Evolutionary conservation across 1,140 invertebrate species (phyloP), one percentile per base, ranked within the genome.

Genomic region (Drosophila albomicans): DNA sequence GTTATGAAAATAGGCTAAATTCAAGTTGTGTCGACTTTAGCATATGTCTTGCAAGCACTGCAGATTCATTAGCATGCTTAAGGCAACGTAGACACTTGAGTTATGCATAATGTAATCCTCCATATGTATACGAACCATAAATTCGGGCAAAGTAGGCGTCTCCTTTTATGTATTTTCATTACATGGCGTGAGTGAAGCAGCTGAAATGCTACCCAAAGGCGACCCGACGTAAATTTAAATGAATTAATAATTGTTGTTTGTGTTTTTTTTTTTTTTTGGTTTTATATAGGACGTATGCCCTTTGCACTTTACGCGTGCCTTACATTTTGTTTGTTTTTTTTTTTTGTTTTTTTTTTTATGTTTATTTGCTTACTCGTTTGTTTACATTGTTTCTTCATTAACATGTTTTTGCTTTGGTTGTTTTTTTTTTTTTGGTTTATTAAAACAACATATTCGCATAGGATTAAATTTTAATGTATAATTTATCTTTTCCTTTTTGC

Each of bases 281-380:
- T 77, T 77, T 77, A 73, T 77, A 73, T 32, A 51, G 74, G 62
- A 69, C 69, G 25, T 56, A 38, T 32, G 68, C 74, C 74, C 74
- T 59, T 73, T 59, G 77, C 77, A 79, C 74, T 70, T 79, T 79
- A 43, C n/a, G 56, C 65, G 72, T 79, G 77, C 77, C 57, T 79
- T 72, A 70, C 41, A 51, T n/a, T 65, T 77, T 67, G 46, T 73
- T 66, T 56, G 20, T 38, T 38, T 32, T 5, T 7, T 32, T 32
- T 7, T 1, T 32, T 32, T 7, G 1, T 35, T 35, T 35, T 38
- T 10, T 58, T 8, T 66, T 67, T 38, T 38, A 10, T 63, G 16
- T 52, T 68, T 41, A 59, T 32, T 70, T 57, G n/a, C 11, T 63
- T 62, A 28, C 32, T 49, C 49, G 46, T 65, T 69, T 48, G 25